A percentile compares a stretch with the other conserved stretches of the same genome.
Conservation (phyloP, 2,888 invertebrate genomes). For the Tachina lurida region DNA sequence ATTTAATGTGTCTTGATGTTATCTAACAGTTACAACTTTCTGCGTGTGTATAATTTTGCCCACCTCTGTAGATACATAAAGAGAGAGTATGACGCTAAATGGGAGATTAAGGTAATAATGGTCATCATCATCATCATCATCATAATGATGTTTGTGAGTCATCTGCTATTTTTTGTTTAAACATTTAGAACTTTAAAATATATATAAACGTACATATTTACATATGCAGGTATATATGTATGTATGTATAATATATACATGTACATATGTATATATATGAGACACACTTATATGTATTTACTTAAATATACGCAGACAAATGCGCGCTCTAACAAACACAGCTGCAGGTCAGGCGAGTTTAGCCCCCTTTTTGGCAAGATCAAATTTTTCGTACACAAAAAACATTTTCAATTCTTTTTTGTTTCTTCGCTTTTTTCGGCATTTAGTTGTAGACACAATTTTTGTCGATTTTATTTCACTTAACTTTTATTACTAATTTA, state of each 20-base stretch:
- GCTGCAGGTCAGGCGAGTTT: constrained; percentile 38
- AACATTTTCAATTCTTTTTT: background rate
- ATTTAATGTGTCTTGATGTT: too few species aligned
- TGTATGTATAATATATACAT: background rate
- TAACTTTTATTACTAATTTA: constrained; percentile 21
- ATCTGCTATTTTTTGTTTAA: constrained; percentile 42
- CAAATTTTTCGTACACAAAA: constrained; percentile 61
- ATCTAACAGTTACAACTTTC: too few species aligned
- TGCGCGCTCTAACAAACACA: constrained; percentile 15
- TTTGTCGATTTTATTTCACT: constrained; percentile 53
- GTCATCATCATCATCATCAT: background rate
- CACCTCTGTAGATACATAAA: background rate
- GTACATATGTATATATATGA: background rate
- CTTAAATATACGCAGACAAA: background rate
- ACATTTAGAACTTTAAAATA: constrained; percentile 26
- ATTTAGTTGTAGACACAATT: constrained; percentile 66
- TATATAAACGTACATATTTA: background rate
- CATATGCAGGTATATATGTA: background rate
- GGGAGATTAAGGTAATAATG: constrained; percentile 33
- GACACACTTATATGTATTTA: background rate
- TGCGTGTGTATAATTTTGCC: too few species aligned
- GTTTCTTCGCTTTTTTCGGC: constrained; percentile 36
- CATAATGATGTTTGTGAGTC: constrained; percentile 59
- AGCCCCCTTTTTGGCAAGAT: constrained; percentile 64
- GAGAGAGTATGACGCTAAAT: constrained; percentile 32